Conservation (phyloP, 1,140 invertebrate genomes). For the Oryctes rhinoceros region DNA sequence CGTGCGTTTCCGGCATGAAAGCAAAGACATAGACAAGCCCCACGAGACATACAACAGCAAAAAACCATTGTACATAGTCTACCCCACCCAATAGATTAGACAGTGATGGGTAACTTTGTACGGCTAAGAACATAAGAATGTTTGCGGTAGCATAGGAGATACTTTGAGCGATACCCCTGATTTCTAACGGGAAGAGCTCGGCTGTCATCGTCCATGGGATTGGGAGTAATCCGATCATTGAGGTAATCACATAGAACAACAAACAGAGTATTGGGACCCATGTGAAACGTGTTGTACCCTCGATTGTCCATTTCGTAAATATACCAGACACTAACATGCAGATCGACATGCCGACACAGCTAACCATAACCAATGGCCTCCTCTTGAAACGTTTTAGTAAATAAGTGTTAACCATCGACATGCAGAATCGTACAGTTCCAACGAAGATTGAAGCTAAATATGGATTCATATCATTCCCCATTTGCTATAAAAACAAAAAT, state of each 20-base stretch:
- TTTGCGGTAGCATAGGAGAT: constrained; percentile 63
- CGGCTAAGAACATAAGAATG: constrained; percentile 65
- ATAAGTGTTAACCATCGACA: constrained; percentile 65
- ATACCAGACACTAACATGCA: constrained; percentile 65
- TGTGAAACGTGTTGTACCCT: constrained; percentile 45
- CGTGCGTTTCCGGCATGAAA: constrained; percentile 77
- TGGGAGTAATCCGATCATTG: constrained; percentile 67
- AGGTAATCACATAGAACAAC: constrained; percentile 66
- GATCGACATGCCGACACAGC: constrained; percentile 63
- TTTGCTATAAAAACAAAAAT: constrained; percentile 55
- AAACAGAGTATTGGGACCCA: constrained; percentile 59
- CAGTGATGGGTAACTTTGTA: constrained; percentile 64
- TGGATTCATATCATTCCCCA: constrained; percentile 62
- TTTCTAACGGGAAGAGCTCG: constrained; percentile 69
- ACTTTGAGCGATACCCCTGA: constrained; percentile 67
- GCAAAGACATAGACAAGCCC: constrained; percentile 68
- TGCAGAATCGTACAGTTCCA: constrained; percentile 70
- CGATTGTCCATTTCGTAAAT: constrained; percentile 61
- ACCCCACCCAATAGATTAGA: constrained; percentile 63
- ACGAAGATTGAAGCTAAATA: constrained; percentile 68
- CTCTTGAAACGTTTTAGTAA: constrained; percentile 63
- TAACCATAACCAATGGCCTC: constrained; percentile 63
- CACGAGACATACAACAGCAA: constrained; percentile 69
- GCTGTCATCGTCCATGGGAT: constrained; percentile 72
- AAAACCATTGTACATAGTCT: constrained; percentile 73